Evolutionary conservation across 1,140 invertebrate genomes (phyloP).

Genomic region (Aphelinus certus): DNA sequence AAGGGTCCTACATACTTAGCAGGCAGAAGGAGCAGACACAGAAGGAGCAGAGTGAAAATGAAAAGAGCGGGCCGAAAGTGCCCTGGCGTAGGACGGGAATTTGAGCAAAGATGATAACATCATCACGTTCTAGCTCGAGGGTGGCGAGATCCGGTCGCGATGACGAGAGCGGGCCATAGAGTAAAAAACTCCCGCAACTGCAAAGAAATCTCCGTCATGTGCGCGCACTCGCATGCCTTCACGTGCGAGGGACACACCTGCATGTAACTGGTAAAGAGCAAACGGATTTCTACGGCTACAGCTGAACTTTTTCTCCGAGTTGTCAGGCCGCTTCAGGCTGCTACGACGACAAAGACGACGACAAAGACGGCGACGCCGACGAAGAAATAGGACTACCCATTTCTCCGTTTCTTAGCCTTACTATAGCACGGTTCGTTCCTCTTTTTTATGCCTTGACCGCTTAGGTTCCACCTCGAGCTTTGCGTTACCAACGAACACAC

Average conservation of each 20-base stretch:
- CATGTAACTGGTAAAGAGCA: background rate
- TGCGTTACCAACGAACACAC: too few species aligned
- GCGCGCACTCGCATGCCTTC: background rate
- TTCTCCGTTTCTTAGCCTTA: constrained; percentile 22
- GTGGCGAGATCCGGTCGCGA: background rate
- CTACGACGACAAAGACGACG: background rate
- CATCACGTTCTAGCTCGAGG: background rate
- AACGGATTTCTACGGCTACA: constrained; percentile 31
- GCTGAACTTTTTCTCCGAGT: constrained; percentile 30
- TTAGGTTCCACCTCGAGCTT: too few species aligned
- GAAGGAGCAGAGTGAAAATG: constrained; percentile 9
- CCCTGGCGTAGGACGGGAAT: background rate
- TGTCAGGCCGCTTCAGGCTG: background rate
- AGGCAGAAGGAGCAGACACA: background rate
- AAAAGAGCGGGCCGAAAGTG: background rate
- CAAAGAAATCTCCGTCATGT: constrained; percentile 24
- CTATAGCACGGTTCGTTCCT: too few species aligned
- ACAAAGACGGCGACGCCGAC: background rate
- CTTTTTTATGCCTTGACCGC: too few species aligned
- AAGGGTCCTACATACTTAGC: background rate
- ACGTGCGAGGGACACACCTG: background rate
- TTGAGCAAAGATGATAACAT: constrained; percentile 33
- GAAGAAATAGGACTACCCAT: background rate
- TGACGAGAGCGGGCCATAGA: constrained; percentile 25
- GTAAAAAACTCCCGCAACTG: constrained; percentile 26